These are phyloP conservation scores for Cheirogaleus medius DNA, from an alignment of 2,113 vertebrate genomes.

Conservation along the genomic window DNA sequence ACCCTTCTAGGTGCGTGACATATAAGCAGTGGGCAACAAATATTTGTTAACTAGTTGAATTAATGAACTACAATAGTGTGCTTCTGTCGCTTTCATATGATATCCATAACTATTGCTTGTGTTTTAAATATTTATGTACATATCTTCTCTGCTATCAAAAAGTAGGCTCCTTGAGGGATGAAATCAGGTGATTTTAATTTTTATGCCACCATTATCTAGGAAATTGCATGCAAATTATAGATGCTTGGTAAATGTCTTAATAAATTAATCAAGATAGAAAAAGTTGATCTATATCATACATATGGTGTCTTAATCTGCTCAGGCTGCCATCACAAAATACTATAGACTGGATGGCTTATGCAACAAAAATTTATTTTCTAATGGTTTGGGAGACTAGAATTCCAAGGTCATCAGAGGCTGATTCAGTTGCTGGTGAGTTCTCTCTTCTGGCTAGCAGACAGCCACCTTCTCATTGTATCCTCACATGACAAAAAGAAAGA, in stretches of 20 bases:
- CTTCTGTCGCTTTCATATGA: background rate
- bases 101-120: background rate
- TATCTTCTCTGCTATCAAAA: background rate
- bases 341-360: background rate
- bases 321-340: background rate
- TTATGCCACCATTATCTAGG: background rate
- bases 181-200: background rate
- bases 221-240: background rate
- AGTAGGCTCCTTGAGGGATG: background rate
- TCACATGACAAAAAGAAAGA: background rate
- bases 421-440: background rate
- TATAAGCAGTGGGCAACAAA: background rate
- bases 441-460: background rate
- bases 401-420: background rate
- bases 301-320: too few species aligned
- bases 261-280: background rate
- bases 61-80: background rate
- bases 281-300: background rate
- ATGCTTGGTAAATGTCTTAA: background rate
- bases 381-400: background rate
- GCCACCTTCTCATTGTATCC: background rate
- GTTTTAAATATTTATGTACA: background rate
- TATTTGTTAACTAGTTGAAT: background rate
- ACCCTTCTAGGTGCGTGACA: background rate
- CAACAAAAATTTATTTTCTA: background rate